A percentile compares a stretch with the other conserved stretches of the same genome.
Evolutionary conservation across 2,797 vertebrate genomes (phyloP).

Genomic region (Cetoscarus ocellatus): DNA sequence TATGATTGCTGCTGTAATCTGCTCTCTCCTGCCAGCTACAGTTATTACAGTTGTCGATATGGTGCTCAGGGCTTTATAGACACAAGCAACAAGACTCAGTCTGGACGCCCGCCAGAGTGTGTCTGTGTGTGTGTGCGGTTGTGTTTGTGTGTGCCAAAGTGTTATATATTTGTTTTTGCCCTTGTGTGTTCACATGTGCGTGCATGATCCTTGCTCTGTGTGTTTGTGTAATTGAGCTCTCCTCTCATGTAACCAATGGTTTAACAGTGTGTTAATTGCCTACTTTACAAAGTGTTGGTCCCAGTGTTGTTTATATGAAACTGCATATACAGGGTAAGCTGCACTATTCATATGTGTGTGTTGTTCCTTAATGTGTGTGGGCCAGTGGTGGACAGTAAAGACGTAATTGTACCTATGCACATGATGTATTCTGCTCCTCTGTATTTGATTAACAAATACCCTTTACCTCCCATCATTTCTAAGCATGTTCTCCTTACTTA

Average conservation of each 20-base stretch:
- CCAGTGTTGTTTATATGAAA: slow-evolving; percentile 37
- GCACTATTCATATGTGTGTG: too few relatives aligned
- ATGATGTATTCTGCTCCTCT: too few relatives aligned
- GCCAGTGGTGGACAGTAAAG: slow-evolving; percentile 11
- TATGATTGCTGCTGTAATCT: slow-evolving; percentile 77
- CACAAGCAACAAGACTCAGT: slow-evolving; percentile 72
- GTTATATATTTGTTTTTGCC: slow-evolving; percentile 47
- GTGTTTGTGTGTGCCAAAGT: slow-evolving; percentile 32
- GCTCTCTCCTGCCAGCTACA: slow-evolving; percentile 76
- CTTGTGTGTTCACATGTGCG: slow-evolving; percentile 47
- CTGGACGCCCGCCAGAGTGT: slow-evolving; percentile 73
- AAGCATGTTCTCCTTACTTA: too few relatives aligned
- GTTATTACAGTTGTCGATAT: slow-evolving; percentile 84
- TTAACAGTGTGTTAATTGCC: slow-evolving; percentile 77
- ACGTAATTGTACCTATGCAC: background rate
- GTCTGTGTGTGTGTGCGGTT: slow-evolving; percentile 47
- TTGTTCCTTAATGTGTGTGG: background rate
- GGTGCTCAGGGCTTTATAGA: slow-evolving; percentile 80
- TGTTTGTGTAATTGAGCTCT: slow-evolving; percentile 66
- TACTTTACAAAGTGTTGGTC: slow-evolving; percentile 69
- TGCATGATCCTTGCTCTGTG: slow-evolving; percentile 46
- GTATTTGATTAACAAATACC: too few relatives aligned
- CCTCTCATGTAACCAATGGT: slow-evolving; percentile 72
- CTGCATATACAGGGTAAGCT: slow-evolving; percentile 22
- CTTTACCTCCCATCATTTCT: too few relatives aligned